Base-by-base conservation (phyloP, 2,113 vertebrate genomes). In the Arvicanthis niloticus region DNA sequence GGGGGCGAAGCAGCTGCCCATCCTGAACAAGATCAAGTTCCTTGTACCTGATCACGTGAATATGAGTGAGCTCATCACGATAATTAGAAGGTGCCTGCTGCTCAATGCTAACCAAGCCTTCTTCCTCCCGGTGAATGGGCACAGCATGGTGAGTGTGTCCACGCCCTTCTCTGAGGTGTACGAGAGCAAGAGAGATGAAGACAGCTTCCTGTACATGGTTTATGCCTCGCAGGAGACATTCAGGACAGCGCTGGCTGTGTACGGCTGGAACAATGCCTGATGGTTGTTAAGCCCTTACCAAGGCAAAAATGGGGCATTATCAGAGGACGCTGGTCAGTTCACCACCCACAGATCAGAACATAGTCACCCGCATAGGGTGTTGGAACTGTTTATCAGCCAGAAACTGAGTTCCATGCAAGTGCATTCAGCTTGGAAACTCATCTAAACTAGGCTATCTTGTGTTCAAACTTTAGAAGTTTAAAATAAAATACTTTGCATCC, bases 151-250 rank as follows among this genome's bases (percentile, higher is more conserved):
- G 96, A 99, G 99, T 1, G 99, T 99, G 68, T 99, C 99, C 26
- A 99, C 99, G 0, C 99, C 99, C 91, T 99, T 99, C 87, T 99
- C 99, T 0, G 99, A 99, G 98, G 99, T 99, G 94, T 99, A 99
- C 2, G 99, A 99, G 97, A 99, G 99, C 0, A 99, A 99, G 98
- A 99, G 99, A 96, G 99, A 99, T 1, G 99, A 99, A 58, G 99
- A 99, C 0, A 99, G 99, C 0, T 99, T 99, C 99, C 99, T 99
- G 13, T 99, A 99, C 98, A 99, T 99, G 99, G 99, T 99, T 7
- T 99, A 99, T 1, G 99, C 99, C 96, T 99, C 99, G 65, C 99
- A 99, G 99, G 99, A 99, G 98, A 99, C 99, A 2, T 99, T 99
- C 0, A 99, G 99, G 89, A 80, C 84, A 2, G 22, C 78, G 0